Conservation (phyloP, 2,113 vertebrate genomes). For the Myrmecobius fasciatus region DNA sequence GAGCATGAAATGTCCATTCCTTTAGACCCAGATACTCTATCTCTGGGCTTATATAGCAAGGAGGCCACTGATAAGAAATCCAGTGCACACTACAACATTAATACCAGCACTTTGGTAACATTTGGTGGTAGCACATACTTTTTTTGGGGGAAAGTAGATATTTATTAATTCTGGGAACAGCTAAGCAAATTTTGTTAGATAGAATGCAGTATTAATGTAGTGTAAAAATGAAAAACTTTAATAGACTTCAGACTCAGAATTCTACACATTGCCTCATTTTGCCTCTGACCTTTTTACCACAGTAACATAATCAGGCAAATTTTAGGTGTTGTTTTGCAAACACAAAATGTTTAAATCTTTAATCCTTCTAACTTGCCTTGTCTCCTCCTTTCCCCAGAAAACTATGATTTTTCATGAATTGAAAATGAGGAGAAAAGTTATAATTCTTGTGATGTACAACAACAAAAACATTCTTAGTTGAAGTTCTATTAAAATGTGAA, state of each 20-base stretch:
- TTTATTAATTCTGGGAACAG: neutral
- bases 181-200: neutral
- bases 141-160: neutral
- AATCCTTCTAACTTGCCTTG: slow-evolving; percentile 6
- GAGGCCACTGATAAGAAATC: neutral
- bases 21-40: slow-evolving; percentile 14
- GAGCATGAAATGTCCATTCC: neutral
- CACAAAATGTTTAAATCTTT: neutral
- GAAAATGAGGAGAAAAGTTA: slow-evolving; percentile 19
- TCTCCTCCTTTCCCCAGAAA: slow-evolving; percentile 4
- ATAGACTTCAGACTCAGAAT: neutral
- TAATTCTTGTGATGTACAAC: slow-evolving; percentile 32
- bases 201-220: slow-evolving; percentile 2
- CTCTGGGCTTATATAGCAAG: neutral
- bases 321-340: slow-evolving; percentile 6
- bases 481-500: slow-evolving; percentile 39
- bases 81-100: neutral
- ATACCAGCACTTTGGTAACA: neutral
- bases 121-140: neutral
- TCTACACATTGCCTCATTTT: neutral
- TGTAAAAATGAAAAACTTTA: neutral
- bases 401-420: slow-evolving; percentile 23
- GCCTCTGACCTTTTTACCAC: neutral
- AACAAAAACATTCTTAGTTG: neutral
- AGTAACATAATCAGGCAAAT: neutral